Conservation (phyloP, 2,888 invertebrate genomes). For the Alloplasta piceator region DNA sequence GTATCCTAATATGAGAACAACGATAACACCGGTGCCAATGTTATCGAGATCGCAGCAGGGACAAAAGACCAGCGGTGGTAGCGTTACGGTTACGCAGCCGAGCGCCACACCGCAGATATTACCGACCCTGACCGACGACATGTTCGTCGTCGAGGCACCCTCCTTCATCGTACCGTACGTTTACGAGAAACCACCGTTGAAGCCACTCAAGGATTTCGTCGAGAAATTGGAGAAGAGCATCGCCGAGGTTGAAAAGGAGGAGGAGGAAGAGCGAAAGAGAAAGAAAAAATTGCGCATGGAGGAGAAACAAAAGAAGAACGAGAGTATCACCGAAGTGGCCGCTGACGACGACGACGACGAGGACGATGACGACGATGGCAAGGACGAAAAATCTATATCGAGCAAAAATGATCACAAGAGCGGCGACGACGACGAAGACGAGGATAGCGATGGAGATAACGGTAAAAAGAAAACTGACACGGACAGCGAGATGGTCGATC, state of each 20-base stretch:
- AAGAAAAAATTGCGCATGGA: conserved; percentile 81
- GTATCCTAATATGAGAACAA: conserved; percentile 87
- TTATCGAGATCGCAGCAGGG: conserved; percentile 71
- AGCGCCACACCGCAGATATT: conserved; percentile 86
- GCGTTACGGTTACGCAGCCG: conserved; percentile 75
- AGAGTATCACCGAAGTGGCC: conserved; percentile 71
- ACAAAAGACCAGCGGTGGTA: conserved; percentile 75
- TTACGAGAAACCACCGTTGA: conserved; percentile 94
- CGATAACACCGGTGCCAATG: conserved; percentile 85
- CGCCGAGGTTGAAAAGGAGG: conserved; percentile 86
- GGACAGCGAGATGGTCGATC: conserved; percentile 70
- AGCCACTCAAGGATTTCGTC: conserved; percentile 90
- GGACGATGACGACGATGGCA: conserved; percentile 73
- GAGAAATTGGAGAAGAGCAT: conserved; percentile 87
- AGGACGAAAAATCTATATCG: conserved; percentile 58
- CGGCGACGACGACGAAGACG: conserved; percentile 40
- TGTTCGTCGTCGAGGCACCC: conserved; percentile 96
- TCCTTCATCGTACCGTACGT: conserved; percentile 97
- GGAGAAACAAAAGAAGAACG: conserved; percentile 82
- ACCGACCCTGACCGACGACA: conserved; percentile 94
- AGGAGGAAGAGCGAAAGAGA: conserved; percentile 81
- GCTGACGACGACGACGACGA: conserved; percentile 82
- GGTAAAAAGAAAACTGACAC: conserved; percentile 64
- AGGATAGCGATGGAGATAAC: conserved; percentile 51
- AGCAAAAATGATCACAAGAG: conserved; percentile 73